A percentile compares a stretch with the other conserved stretches of the same genome.
Evolutionary conservation across 2,797 vertebrate genomes (phyloP).

Genomic region (Paramormyrops hopkinsi): DNA sequence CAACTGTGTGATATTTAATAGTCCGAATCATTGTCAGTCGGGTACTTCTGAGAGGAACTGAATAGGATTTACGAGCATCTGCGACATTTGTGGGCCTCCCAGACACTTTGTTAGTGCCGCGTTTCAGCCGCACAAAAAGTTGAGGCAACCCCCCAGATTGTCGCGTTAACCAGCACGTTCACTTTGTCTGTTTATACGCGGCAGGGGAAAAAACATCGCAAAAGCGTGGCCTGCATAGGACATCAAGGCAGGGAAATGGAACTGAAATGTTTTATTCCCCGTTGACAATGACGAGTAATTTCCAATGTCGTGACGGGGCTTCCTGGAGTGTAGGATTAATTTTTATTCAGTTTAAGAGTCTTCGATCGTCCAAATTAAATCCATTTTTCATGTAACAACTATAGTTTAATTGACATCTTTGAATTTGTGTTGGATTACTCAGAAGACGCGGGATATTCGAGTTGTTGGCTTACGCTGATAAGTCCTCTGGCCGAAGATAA

Average conservation of each 20-base stretch:
- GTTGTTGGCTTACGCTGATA: neutral
- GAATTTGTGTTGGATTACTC: neutral
- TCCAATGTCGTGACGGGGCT: neutral
- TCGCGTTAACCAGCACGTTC: neutral
- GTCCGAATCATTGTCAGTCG: neutral
- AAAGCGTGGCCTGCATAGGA: neutral
- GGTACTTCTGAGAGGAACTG: neutral
- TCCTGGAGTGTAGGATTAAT: neutral
- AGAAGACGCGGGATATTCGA: neutral
- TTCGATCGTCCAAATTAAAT: neutral
- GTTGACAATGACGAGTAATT: slow-evolving; percentile 10
- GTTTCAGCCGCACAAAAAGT: neutral
- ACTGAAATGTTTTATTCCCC: neutral
- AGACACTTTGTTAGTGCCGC: neutral
- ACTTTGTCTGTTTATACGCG: neutral
- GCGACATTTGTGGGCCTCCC: slow-evolving; percentile 12
- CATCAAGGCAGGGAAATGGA: neutral
- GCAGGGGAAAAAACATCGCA: neutral
- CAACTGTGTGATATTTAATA: neutral
- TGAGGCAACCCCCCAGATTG: neutral
- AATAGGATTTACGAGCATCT: neutral
- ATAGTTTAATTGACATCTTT: neutral
- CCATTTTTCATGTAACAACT: neutral
- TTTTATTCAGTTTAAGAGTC: neutral
- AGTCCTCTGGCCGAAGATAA: neutral